phyloP scores from a whole-genome alignment of 2,888 invertebrate species.

The Gastrophysa polygoni region DNA sequence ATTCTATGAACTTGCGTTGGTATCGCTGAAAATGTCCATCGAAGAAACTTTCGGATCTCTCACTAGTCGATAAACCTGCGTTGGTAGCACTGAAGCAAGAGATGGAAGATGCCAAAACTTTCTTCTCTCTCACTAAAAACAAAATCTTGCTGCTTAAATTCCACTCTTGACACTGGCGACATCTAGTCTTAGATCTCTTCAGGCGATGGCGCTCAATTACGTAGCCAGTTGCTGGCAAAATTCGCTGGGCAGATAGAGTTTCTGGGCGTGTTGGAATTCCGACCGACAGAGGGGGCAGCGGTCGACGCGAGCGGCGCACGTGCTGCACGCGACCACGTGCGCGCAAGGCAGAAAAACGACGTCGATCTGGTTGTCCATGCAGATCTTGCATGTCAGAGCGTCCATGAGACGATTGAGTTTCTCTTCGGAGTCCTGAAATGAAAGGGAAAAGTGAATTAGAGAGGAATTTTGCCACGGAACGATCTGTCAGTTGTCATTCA shows the following conservation, averaged over 20 bases:
- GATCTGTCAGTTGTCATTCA: no score
- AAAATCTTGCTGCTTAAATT: no score
- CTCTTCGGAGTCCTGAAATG: slow-evolving; percentile 64
- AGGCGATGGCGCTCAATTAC: slow-evolving; percentile 18
- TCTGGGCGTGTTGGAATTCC: slow-evolving; percentile 71
- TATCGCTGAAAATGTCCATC: no score
- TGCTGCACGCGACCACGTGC: slow-evolving; percentile 82
- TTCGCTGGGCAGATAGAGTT: slow-evolving; percentile 73
- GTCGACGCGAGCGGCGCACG: slow-evolving; percentile 76
- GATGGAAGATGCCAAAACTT: no score
- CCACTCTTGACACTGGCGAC: slow-evolving; percentile 13
- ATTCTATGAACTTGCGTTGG: no score
- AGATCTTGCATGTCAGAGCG: slow-evolving; percentile 83
- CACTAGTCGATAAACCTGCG: no score
- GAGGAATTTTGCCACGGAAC: no score
- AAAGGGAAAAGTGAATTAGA: slow-evolving; percentile 32
- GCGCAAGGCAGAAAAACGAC: slow-evolving; percentile 86
- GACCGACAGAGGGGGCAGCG: slow-evolving; percentile 79
- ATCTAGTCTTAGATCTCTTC: slow-evolving; percentile 31
- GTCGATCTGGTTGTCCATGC: slow-evolving; percentile 84
- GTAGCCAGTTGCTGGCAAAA: slow-evolving; percentile 49
- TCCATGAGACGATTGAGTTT: slow-evolving; percentile 64
- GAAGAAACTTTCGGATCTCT: no score
- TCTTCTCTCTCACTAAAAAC: no score
- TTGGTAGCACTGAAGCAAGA: no score